Evolutionary conservation across 30 jellyfish, hydroid and myxozoan genomes (phyloP).

Genomic region (Turritopsis rubra): DNA sequence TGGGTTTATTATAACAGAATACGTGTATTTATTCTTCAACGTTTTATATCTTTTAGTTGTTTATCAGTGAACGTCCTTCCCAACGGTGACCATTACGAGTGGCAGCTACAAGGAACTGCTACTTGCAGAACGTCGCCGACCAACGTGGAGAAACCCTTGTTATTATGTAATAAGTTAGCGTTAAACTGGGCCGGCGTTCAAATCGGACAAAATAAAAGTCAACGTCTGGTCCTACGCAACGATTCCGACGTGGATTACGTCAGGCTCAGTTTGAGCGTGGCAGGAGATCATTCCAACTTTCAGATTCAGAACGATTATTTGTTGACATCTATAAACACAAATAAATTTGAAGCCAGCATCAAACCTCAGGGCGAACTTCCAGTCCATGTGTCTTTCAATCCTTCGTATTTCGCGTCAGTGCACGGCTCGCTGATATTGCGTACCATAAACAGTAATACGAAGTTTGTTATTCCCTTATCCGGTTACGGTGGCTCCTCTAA

Average conservation of each 20-base stretch:
- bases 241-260: conserved; percentile 40
- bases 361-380: conserved; percentile 78
- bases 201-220: conserved; percentile 62
- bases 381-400: conserved; percentile 56
- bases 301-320: conserved; percentile 56
- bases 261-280: conserved; percentile 40
- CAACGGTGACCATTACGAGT: conserved; percentile 77
- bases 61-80: conserved; percentile 54
- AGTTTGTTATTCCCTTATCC: conserved; percentile 38
- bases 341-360: conserved; percentile 36
- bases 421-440: conserved; percentile 66
- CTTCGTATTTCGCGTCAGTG: conserved; percentile 55
- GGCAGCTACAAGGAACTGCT: conserved; percentile 60
- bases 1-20: no score
- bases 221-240: conserved; percentile 56
- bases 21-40: no score
- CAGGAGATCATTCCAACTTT: conserved; percentile 66
- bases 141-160: conserved; percentile 42
- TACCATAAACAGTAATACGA: conserved; percentile 54
- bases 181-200: conserved; percentile 83
- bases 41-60: conserved; percentile 29
- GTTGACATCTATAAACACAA: conserved; percentile 23
- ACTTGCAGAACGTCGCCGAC: conserved; percentile 32
- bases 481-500: conserved; percentile 47
- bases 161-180: conserved; percentile 64